Base-by-base conservation (phyloP, 1,140 invertebrate species). In the Goniozus legneri region DNA sequence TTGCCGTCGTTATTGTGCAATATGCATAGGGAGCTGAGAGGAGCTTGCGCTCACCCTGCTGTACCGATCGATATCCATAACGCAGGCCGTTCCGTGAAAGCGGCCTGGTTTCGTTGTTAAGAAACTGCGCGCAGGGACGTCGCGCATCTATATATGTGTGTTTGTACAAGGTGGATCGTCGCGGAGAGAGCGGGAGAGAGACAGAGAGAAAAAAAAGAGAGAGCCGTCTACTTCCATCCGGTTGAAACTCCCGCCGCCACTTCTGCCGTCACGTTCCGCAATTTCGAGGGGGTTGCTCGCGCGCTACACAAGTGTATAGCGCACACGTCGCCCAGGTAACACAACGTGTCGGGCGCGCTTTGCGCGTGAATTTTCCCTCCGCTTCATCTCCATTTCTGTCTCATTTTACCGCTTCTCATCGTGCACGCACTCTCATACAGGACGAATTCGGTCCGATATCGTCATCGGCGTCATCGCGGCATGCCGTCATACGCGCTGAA, bases 381-480 rank as follows among this genome's bases (percentile, higher is more conserved):
- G 35, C 44, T 46, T 41, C 43, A 51, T 51, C 49, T 51, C 39
- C 49, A 51, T 51, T 51, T 51, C 49, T 48, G 30, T 54, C 47
- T 56, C 50, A 42, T 55, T 44, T 24, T n/a, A n/a, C n/a, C n/a
- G n/a, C n/a, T n/a, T 32, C 12, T 30, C 43, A 16, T 19, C 44
- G 50, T 55, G 38, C 39, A 34, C 38, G 34, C 38, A 30, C 35
- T 44, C 30, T n/a, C n/a, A n/a, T n/a, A n/a, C n/a, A n/a, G n/a
- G n/a, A n/a, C n/a, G n/a, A n/a, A n/a, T n/a, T n/a, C n/a, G n/a
- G n/a, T n/a, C n/a, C n/a, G n/a, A n/a, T n/a, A n/a, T n/a, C n/a
- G n/a, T n/a, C n/a, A n/a, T n/a, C n/a, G n/a, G n/a, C n/a, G n/a
- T n/a, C n/a, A n/a, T n/a, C n/a, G n/a, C n/a, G n/a, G n/a, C n/a